Percentiles rank a stretch among this genome's conserved stretches.
Evolutionary conservation across 2,888 invertebrate genomes (phyloP).

Genomic region (Lepidocyrtinus sp.): DNA sequence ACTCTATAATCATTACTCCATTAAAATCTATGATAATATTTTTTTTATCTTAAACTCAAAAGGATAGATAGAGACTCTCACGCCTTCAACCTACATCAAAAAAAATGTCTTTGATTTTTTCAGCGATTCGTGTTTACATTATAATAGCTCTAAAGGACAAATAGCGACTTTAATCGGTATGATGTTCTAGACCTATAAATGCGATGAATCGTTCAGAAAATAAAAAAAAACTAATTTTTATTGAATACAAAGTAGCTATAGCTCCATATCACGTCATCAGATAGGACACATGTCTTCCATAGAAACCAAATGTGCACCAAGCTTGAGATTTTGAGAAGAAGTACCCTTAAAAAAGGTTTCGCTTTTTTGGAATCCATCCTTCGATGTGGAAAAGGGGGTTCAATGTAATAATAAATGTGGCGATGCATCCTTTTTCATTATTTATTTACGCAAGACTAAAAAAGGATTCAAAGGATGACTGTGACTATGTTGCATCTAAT

Average conservation of each 20-base stretch:
- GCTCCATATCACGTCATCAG: background rate
- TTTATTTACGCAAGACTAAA: background rate
- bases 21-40: background rate
- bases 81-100: background rate
- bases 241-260: background rate
- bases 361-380: background rate
- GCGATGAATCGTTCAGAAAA: too few species aligned
- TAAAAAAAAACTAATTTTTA: too few species aligned
- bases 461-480: background rate
- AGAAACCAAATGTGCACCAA: background rate
- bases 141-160: too few species aligned
- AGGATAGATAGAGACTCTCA: too few species aligned
- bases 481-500: background rate
- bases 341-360: background rate
- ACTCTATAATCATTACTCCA: background rate
- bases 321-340: background rate
- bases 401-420: conserved; percentile 14
- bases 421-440: conserved; percentile 48
- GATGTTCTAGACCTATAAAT: conserved; percentile 54
- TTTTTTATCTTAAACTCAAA: too few species aligned
- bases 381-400: conserved; percentile 34
- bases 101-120: background rate
- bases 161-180: background rate
- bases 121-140: too few species aligned
- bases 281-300: background rate